These are phyloP conservation scores for Andrena flavipes DNA, from an alignment of 2,888 invertebrate species.

Conservation along the genomic window DNA sequence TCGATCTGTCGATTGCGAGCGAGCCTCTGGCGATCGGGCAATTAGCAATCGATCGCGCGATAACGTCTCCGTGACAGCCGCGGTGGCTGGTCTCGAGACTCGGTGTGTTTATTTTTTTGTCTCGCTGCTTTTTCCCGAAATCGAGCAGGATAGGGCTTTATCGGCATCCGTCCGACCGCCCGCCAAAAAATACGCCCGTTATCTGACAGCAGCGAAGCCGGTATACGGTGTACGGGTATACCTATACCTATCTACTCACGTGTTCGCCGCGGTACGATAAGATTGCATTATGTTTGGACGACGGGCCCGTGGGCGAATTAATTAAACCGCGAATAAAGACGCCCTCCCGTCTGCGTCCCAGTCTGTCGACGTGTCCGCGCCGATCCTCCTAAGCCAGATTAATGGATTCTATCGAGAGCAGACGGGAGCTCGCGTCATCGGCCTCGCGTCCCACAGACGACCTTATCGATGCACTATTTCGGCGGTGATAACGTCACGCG, in stretches of 20 bases:
- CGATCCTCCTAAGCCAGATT: slow-evolving; percentile 78
- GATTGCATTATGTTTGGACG: slow-evolving; percentile 57
- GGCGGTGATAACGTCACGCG: slow-evolving; percentile 72
- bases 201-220: slow-evolving; percentile 64
- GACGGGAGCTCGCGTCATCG: slow-evolving; percentile 76
- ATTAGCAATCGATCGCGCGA: slow-evolving; percentile 7
- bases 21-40: not conserved
- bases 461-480: slow-evolving; percentile 77
- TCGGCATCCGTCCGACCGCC: slow-evolving; percentile 19
- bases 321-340: slow-evolving; percentile 55
- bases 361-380: slow-evolving; percentile 39
- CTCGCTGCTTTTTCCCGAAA: slow-evolving; percentile 40
- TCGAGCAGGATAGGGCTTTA: slow-evolving; percentile 22
- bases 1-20: not conserved
- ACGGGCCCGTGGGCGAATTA: slow-evolving; percentile 40
- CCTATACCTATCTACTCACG: slow-evolving; percentile 9
- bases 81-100: not conserved
- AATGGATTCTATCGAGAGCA: slow-evolving; percentile 80
- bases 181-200: slow-evolving; percentile 70
- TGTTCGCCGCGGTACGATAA: slow-evolving; percentile 64
- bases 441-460: slow-evolving; percentile 78
- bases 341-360: slow-evolving; percentile 19
- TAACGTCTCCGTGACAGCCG: slow-evolving; percentile 7
- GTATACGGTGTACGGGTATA: slow-evolving; percentile 17
- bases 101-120: slow-evolving; percentile 9